A percentile compares a stretch with the other conserved stretches of the same genome.
Evolutionary conservation across 2,113 vertebrate genomes (phyloP).

Genomic region (Notarius lentiginosus): DNA sequence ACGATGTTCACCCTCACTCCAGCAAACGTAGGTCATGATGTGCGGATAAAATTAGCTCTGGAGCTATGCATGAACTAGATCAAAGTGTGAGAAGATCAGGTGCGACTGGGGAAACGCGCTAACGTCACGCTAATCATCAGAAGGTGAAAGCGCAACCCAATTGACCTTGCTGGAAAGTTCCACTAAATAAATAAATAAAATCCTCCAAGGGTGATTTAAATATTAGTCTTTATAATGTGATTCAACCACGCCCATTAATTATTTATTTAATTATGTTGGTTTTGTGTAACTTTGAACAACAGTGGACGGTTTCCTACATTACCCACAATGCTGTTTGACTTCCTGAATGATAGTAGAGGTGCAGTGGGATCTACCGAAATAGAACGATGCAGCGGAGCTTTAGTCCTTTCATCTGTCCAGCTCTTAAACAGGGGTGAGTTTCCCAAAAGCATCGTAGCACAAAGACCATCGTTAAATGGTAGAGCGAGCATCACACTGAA

Average conservation of each 20-base stretch:
- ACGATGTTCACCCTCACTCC: slow-evolving; percentile 22
- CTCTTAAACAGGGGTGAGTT: no score
- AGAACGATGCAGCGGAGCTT: neutral
- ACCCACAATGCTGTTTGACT: neutral
- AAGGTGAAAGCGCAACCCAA: neutral
- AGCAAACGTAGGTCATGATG: slow-evolving; percentile 24
- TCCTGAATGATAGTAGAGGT: neutral
- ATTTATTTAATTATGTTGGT: neutral
- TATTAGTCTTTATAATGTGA: neutral
- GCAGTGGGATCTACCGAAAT: neutral
- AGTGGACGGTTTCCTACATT: neutral
- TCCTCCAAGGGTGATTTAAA: neutral
- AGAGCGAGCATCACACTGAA: no score
- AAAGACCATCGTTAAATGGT: no score
- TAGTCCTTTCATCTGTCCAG: neutral
- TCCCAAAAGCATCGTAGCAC: no score
- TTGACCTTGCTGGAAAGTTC: no score
- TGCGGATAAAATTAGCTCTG: slow-evolving; percentile 6
- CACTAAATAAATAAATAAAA: neutral
- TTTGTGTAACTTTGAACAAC: neutral
- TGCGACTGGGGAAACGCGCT: no score
- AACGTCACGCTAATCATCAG: neutral
- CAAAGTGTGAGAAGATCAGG: neutral
- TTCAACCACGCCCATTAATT: neutral
- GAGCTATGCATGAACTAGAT: slow-evolving; percentile 5